These are phyloP conservation scores for Rhinogobius similis DNA, from an alignment of 2,113 vertebrate genomes.

Conservation along the genomic window DNA sequence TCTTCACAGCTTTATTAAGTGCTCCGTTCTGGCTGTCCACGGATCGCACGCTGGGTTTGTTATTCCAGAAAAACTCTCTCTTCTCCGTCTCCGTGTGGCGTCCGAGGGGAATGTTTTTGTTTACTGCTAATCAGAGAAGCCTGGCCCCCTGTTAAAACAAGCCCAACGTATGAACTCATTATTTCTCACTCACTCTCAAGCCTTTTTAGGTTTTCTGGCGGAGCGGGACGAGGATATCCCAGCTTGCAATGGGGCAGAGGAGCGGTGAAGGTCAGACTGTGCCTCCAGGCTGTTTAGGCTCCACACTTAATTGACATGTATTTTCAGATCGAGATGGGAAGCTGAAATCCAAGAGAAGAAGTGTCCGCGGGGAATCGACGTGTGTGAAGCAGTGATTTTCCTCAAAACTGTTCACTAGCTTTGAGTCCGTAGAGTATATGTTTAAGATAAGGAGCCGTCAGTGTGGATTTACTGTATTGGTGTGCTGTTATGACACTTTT, in stretches of 20 bases:
- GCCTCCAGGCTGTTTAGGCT: slow-evolving; percentile 1
- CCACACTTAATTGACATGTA: slow-evolving; percentile 14
- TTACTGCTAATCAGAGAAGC: slow-evolving; percentile 22
- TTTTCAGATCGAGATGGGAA: slow-evolving; percentile 1
- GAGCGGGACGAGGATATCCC: slow-evolving; percentile 11
- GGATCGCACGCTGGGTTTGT: slow-evolving; percentile 47
- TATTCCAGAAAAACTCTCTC: slow-evolving; percentile 33
- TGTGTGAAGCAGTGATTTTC: no score
- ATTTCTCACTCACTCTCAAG: slow-evolving; percentile 10
- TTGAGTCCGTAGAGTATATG: no score
- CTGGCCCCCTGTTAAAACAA: slow-evolving; percentile 7
- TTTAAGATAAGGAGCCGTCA: no score
- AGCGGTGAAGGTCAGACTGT: slow-evolving; percentile 4
- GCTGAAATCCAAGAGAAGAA: not conserved
- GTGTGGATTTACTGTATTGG: no score
- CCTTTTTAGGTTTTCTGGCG: slow-evolving; percentile 4
- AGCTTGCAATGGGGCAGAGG: slow-evolving; percentile 13
- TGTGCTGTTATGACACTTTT: no score
- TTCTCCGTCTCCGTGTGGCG: slow-evolving; percentile 24
- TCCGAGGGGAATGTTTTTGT: slow-evolving; percentile 1
- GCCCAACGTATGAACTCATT: slow-evolving; percentile 9
- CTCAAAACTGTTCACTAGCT: no score
- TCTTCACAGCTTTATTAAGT: slow-evolving; percentile 26
- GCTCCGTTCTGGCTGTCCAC: slow-evolving; percentile 43
- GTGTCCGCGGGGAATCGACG: not conserved